A percentile compares a stretch with the other conserved stretches of the same genome.
Evolutionary conservation across 2,888 invertebrate species (phyloP).

Genomic region (Anticlea derivata): DNA sequence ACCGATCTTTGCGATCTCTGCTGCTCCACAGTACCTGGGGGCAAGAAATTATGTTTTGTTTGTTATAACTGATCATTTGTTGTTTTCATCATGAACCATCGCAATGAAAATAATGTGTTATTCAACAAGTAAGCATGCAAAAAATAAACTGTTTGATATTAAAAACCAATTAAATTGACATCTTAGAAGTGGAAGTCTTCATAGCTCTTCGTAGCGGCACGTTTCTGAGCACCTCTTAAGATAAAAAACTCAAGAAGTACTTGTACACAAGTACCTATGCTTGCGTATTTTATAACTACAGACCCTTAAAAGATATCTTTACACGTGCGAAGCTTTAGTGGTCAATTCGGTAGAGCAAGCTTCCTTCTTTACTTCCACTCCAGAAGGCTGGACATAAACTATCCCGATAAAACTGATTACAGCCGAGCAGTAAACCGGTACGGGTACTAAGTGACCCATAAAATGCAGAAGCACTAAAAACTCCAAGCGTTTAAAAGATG

Average conservation of each 20-base stretch:
- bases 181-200: not conserved
- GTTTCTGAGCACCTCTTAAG: no score
- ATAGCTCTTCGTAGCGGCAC: not conserved
- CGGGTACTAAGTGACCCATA: constrained; percentile 16
- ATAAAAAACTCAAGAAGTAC: no score
- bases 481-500: constrained; percentile 16
- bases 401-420: constrained; percentile 15
- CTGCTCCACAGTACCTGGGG: constrained; percentile 62
- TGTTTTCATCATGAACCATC: no score
- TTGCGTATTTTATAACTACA: no score
- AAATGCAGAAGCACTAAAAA: constrained; percentile 21
- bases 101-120: no score
- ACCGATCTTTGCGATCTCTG: constrained; percentile 56
- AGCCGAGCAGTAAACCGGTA: constrained; percentile 6
- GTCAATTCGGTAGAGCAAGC: not conserved
- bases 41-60: not conserved
- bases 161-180: not conserved
- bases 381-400: constrained; percentile 9
- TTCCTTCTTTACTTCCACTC: not conserved
- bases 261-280: no score
- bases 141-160: no score
- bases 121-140: no score
- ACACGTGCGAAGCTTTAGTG: not conserved
- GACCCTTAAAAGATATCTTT: no score
- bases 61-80: no score